A percentile compares a stretch with the other conserved stretches of the same genome.
Conservation (phyloP, 2,113 vertebrate species). For the Syngnathus typhle region DNA sequence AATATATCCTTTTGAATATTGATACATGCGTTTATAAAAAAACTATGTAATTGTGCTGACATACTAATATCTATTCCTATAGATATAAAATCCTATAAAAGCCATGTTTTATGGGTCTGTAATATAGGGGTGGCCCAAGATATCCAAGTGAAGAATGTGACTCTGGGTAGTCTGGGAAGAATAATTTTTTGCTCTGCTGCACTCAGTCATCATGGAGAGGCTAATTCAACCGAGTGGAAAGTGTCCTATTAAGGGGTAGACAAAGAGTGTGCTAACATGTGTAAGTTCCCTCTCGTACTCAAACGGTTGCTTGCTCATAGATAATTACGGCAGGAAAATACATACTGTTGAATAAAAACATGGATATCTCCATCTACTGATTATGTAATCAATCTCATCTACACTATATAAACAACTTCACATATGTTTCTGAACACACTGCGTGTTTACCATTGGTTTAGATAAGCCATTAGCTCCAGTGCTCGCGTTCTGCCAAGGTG, state of each 20-base stretch:
- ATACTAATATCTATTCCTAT: slow-evolving; percentile 28
- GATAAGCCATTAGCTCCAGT: too few relatives aligned
- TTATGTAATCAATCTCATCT: neutral
- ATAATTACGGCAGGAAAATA: slow-evolving; percentile 22
- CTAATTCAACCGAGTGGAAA: slow-evolving; percentile 63
- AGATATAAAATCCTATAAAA: slow-evolving; percentile 30
- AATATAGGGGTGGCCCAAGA: slow-evolving; percentile 17
- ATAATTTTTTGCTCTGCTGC: slow-evolving; percentile 66
- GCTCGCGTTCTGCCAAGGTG: slow-evolving; percentile 14
- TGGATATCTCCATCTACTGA: slow-evolving; percentile 8
- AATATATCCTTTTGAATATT: neutral
- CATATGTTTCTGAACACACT: too few relatives aligned
- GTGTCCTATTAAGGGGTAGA: slow-evolving; percentile 57
- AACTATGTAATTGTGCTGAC: neutral
- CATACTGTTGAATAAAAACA: slow-evolving; percentile 9
- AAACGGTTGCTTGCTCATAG: slow-evolving; percentile 30
- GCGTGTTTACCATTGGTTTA: too few relatives aligned
- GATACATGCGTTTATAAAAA: neutral
- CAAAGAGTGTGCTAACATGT: slow-evolving; percentile 38
- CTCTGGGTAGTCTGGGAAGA: slow-evolving; percentile 51
- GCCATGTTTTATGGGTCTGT: neutral
- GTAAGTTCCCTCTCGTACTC: slow-evolving; percentile 22
- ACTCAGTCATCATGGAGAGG: slow-evolving; percentile 57
- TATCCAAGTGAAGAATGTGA: slow-evolving; percentile 61
- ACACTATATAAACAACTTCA: too few relatives aligned